Base-by-base conservation (phyloP, 2,113 vertebrate species). In the Cryptoleucopteryx plumbea region DNA sequence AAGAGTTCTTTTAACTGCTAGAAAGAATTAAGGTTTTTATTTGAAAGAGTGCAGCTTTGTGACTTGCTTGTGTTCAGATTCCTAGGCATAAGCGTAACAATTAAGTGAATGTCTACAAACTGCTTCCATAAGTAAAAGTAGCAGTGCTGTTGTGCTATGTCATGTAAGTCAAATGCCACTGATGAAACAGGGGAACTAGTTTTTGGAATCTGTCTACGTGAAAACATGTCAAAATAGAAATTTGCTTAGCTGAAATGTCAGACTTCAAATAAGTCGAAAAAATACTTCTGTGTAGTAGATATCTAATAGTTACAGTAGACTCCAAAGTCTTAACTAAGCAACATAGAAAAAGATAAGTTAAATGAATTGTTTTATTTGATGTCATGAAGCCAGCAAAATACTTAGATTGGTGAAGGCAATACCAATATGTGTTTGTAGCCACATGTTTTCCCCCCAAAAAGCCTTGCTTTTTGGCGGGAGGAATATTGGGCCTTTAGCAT, bases 361-460 rank as follows among this genome's bases (percentile, higher is more conserved):
- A 78, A 16, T 20, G 11, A 45, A 20, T 93, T 58, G 21, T 23
- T 65, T 43, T 38, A 45, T 45, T 66, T 88, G 48, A 10, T 92
- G 17, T 55, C 16, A 9, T 16, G 10, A 94, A 86, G 16, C 8
- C 31, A 9, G 10, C 20, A 71, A 66, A 74, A 90, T 45, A n/a
- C 10, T 67, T 66, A 7, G 13, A 8, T 59, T 67, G 31, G 70
- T 62, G 31, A 86, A 81, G 31, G 27, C 14, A 53, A 17, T 79
- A 29, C 5, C 12, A 42, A 0, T 74, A 29, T 20, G 10, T 88
- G 1, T 68, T 88, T 73, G 42, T 77, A 93, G 53, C 34, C n/a
- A 21, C 1, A 0, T 40, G 3, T 75, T 43, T 43, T 22, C 21
- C 14, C 12, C 6, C 38, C 2, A 3, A 29, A 29, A 83, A 62